Base-by-base conservation (phyloP, 2,113 vertebrate species). In the Nycticryphes semicollaris region DNA sequence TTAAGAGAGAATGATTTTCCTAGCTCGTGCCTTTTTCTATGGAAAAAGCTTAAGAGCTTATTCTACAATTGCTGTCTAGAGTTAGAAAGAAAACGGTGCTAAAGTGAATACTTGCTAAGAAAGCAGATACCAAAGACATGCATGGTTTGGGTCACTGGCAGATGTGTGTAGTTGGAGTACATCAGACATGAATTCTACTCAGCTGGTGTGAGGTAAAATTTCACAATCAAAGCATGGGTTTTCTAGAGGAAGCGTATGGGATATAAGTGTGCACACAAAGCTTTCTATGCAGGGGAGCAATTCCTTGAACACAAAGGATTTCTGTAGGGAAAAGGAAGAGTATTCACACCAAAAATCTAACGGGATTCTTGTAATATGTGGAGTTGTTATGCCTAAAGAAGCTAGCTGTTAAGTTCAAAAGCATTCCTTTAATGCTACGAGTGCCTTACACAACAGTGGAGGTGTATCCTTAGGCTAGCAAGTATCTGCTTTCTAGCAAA, bases 191-290 rank as follows among this genome's bases (percentile, higher is more conserved):
- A 14, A 39, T 4, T 18, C 41, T 35, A 1, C 22, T 74, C 0
- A 1, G 56, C 45, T 66, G 47, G 8, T 6, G n/a, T 6, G 4
- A 67, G 17, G 39, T 16, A 63, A 43, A 35, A 51, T 17, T 24
- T 53, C 50, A 53, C 23, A 33, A 39, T 6, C 56, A 45, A 59
- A 70, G 76, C 45, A 54, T 0, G 3, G 5, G 30, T 53, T 25
- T 54, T 54, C 54, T 18, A 7, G 31, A 48, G 64, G 30, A 63
- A 63, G 72, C 1, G 1, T 5, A 7, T 6, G 6, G 35, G n/a
- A 64, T 28, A 21, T 5, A 10, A 1, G 0, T 23, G 25, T 3
- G 1, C 4, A 67, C 6, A 45, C 11, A 75, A 30, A 74, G 35
- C 17, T 35, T 39, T 47, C 47, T 31, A 12, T 25, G 27, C 0